Percentiles rank a stretch among this genome's conserved stretches.
Conservation (phyloP, 2,113 vertebrate species). For the Sarotherodon lohbergeri region DNA sequence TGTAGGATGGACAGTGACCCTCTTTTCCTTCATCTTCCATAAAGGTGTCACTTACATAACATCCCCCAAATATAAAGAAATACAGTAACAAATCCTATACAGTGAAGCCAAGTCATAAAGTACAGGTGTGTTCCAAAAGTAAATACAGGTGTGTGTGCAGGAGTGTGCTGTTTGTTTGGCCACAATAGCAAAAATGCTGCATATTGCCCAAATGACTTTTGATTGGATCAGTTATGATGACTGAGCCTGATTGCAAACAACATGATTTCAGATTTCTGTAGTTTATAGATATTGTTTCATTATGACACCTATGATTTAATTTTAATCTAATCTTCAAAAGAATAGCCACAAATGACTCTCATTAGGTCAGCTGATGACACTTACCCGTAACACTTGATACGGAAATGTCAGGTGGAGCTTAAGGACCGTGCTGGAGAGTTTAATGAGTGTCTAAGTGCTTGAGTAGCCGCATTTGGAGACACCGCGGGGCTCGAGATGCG, state of each 20-base stretch:
- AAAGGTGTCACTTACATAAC: not conserved
- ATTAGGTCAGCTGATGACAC: constrained; percentile 5
- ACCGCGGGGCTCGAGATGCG: not conserved
- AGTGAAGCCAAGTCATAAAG: not conserved
- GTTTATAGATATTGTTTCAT: not conserved
- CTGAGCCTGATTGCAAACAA: not conserved
- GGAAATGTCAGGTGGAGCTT: constrained; percentile 29
- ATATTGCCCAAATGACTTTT: not conserved
- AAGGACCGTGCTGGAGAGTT: constrained; percentile 22
- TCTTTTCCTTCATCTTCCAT: not conserved
- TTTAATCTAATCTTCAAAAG: not conserved
- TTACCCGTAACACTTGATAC: not conserved
- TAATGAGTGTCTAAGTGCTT: constrained; percentile 40
- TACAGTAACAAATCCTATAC: not conserved
- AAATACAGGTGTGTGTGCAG: not conserved
- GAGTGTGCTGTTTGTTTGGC: not conserved
- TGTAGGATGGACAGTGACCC: not conserved
- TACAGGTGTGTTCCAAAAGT: not conserved
- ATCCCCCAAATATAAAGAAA: not conserved
- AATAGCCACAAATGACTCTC: not conserved
- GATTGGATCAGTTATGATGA: not conserved
- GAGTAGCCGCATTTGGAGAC: constrained; percentile 19
- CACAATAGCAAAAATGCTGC: not conserved
- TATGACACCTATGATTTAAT: not conserved
- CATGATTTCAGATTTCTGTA: not conserved